Base-by-base conservation (phyloP, 2,797 vertebrate genomes). In the Gymnodraco acuticeps region DNA sequence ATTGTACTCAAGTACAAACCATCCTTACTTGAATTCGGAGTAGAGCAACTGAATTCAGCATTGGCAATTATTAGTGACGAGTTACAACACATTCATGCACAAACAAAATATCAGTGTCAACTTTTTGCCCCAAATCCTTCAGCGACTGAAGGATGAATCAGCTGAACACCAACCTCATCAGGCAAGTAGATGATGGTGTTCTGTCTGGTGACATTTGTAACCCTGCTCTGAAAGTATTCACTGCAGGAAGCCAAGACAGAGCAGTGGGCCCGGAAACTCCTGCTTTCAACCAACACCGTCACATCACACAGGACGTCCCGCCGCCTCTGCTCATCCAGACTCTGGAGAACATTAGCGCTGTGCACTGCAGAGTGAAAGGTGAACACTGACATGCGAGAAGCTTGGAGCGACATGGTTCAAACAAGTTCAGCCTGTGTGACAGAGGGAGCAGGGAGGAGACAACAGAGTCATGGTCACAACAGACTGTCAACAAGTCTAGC, bases 301-400 rank as follows among this genome's bases (percentile, higher is more conserved):
- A 98, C 90, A 56, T 99, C 98, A 1, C 98, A 99, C 67, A 99
- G 93, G 77, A 97, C 72, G 20, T 97, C 97, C 74, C 93, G 95
- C 86, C 95, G 95, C 80, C 98, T 92, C 93, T 99, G 97, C 46
- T 97, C 95, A 14, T 99, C 94, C 54, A 99, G 96, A 82, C 95
- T 95, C 73, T 94, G 95, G 20, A 99, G 95, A 13, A 99, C 91
- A 15, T 96, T 96, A 80, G 92, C 84, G 63, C 97, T 96, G 91
- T 99, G 98, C 74, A 97, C 95, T 0, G 97, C 96, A 4, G 98
- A 99, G 84, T 99, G 96, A 46, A 99, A 99, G 45, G 96, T 97
- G 93, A 99, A 99, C 79, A 94, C 93, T 5, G 96, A 94, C 7
- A 86, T 94, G 43, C 94, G 96, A 76, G 92, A 95, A 90, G 95